Evolutionary conservation across 2,888 invertebrate species (phyloP), one percentile per base, ranked within the genome.

Genomic region (Seladonia tumulorum): DNA sequence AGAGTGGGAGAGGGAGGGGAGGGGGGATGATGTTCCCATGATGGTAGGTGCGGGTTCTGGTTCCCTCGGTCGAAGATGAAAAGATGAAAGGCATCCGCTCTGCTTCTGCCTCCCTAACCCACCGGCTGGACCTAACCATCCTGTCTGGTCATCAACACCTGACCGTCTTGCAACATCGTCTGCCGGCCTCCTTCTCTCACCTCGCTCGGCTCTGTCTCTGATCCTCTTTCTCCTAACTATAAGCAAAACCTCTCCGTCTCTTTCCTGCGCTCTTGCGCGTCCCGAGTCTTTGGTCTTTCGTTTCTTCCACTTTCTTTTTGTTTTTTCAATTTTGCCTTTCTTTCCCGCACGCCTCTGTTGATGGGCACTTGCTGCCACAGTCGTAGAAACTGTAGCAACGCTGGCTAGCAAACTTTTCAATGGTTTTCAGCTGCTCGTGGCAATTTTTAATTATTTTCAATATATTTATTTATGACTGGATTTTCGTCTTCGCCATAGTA

Each of bases 71-170:
- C 92, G 92, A 93, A 93, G 93, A 93, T 93, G 93, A 93, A 92
- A 94, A 93, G 94, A 94, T 94, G 94, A 94, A 94, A 93, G 94
- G 94, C 93, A 93, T 94, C 93, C 91, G 93, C 94, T 86, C 84
- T 85, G 86, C 84, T 84, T 86, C 86, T 84, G 74, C 84, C 86
- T 81, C 75, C 81, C 85, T 78, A 78, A 75, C 74, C 85, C 78
- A 66, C 53, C 84, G 74, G 68, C 74, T 79, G 73, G 84, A 80
- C 86, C 86, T 86, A 85, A 86, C 85, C 86, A 86, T 86, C 85
- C 92, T 91, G 92, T 87, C 82, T 87, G 86, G 85, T 87, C 85
- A 87, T 93, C 93, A 93, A 93, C 93, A 93, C 93, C 92, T 92
- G 91, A 93, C 86, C 86, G 79, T 84, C 86, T 84, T 81, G 86